Base-by-base conservation (phyloP, 2,888 invertebrate genomes). In the Anthrax anthrax region DNA sequence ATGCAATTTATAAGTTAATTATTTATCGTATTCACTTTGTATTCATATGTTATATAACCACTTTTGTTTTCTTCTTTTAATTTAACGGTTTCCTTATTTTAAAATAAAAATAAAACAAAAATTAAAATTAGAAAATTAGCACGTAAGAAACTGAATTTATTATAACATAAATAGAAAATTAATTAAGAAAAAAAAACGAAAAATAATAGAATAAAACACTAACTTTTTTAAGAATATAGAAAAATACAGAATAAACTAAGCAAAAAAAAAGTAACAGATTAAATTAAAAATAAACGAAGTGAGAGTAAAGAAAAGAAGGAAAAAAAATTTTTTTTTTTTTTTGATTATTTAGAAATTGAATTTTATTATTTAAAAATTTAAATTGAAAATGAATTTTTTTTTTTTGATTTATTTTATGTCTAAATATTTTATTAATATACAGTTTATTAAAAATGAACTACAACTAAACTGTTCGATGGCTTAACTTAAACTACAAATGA, bases 401-500 rank as follows among this genome's bases (percentile, higher is more conserved):
- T n/a, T n/a, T n/a, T n/a, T n/a, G n/a, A 18, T 16, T 13, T 6
- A 32, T 27, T 9, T 27, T 27, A 27, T 27, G 2, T 8, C 10
- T 18, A 41, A 41, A 41, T 27, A 44, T n/a, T n/a, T n/a, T n/a
- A n/a, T n/a, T n/a, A n/a, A n/a, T n/a, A n/a, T n/a, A n/a, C n/a
- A n/a, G n/a, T n/a, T n/a, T n/a, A n/a, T n/a, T n/a, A n/a, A 42
- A 42, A 32, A 44, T 42, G 14, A 43, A 43, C 44, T 50, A 56
- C 54, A 53, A 54, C 62, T 58, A 55, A 55, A 53, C 59, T 56
- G 59, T 56, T 58, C 62, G 61, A 58, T 62, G 60, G 64, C 58
- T 65, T 59, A 60, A 62, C 62, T 63, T 62, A 61, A 63, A 67
- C 67, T 67, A 65, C 63, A 58, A 58, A 51, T 52, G 55, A 42